These are phyloP conservation scores for Labroides dimidiatus DNA, from an alignment of 2,797 vertebrate species.

Conservation along the genomic window DNA sequence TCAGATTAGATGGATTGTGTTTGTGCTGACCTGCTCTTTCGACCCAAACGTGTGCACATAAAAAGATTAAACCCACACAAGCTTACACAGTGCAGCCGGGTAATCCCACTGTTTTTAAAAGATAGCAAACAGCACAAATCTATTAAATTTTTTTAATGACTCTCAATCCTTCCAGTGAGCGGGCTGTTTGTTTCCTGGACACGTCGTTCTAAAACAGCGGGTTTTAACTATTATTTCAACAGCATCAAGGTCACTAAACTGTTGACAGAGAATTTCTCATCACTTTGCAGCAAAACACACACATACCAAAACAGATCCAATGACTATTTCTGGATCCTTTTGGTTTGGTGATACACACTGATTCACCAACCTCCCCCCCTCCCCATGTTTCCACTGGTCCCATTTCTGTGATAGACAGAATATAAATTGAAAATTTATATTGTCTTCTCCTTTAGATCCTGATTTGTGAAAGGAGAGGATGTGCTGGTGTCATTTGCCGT, in stretches of 20 bases:
- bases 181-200: slow-evolving; percentile 22
- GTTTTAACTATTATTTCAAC: slow-evolving; percentile 29
- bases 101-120: slow-evolving; percentile 27
- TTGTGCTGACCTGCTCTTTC: slow-evolving; percentile 55
- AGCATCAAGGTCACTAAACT: slow-evolving; percentile 36
- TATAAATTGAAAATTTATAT: slow-evolving; percentile 85
- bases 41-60: slow-evolving; percentile 27
- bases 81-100: not conserved
- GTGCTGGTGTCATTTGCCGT: slow-evolving; percentile 46
- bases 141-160: slow-evolving; percentile 45
- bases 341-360: slow-evolving; percentile 60
- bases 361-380: slow-evolving; percentile 57
- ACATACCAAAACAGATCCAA: slow-evolving; percentile 20
- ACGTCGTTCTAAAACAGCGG: slow-evolving; percentile 14
- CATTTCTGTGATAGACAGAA: slow-evolving; percentile 81
- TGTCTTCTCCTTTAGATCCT: slow-evolving; percentile 73
- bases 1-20: slow-evolving; percentile 60
- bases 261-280: slow-evolving; percentile 22
- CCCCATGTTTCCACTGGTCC: slow-evolving; percentile 54
- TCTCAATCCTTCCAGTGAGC: slow-evolving; percentile 26
- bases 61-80: slow-evolving; percentile 34
- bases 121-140: slow-evolving; percentile 6
- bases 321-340: slow-evolving; percentile 47
- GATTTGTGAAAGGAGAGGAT: slow-evolving; percentile 66
- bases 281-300: not conserved